Evolutionary conservation across 1,140 invertebrate species (phyloP).

Genomic region (Protaetia brevitarsis): DNA sequence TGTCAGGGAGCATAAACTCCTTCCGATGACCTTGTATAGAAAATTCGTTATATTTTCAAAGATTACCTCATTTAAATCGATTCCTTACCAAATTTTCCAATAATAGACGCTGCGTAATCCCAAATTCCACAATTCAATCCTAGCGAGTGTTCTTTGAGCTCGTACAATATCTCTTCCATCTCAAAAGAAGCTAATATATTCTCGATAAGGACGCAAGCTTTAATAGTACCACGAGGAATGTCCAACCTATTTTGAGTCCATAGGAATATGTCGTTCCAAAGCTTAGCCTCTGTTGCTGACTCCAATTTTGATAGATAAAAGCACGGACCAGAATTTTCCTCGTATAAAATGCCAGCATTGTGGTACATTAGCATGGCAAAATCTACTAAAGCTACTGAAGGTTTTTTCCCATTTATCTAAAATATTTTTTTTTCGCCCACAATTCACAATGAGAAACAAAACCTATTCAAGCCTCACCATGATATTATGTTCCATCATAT

Average conservation of each 20-base stretch:
- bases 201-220: constrained; percentile 71
- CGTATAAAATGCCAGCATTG: constrained; percentile 54
- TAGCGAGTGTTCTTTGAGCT: constrained; percentile 63
- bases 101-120: constrained; percentile 73
- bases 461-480: constrained; percentile 45
- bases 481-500: constrained; percentile 70
- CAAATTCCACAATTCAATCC: constrained; percentile 75
- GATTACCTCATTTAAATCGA: neutral
- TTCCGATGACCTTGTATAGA: constrained; percentile 55
- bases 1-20: constrained; percentile 65
- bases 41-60: constrained; percentile 19
- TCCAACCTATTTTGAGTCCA: constrained; percentile 60
- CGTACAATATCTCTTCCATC: constrained; percentile 68
- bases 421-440: constrained; percentile 26
- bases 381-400: constrained; percentile 66
- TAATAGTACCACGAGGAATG: constrained; percentile 60
- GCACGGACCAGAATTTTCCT: constrained; percentile 58
- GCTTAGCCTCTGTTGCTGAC: constrained; percentile 59
- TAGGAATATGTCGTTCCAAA: constrained; percentile 74
- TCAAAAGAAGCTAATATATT: constrained; percentile 68
- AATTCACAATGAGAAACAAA: too few species aligned
- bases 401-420: constrained; percentile 61
- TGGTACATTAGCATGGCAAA: constrained; percentile 69
- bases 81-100: constrained; percentile 61
- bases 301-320: constrained; percentile 72